A percentile compares a stretch with the other conserved stretches of the same genome.
phyloP scores from a whole-genome alignment of 2,797 vertebrate species.

The Rhabdophis nuchalis region DNA sequence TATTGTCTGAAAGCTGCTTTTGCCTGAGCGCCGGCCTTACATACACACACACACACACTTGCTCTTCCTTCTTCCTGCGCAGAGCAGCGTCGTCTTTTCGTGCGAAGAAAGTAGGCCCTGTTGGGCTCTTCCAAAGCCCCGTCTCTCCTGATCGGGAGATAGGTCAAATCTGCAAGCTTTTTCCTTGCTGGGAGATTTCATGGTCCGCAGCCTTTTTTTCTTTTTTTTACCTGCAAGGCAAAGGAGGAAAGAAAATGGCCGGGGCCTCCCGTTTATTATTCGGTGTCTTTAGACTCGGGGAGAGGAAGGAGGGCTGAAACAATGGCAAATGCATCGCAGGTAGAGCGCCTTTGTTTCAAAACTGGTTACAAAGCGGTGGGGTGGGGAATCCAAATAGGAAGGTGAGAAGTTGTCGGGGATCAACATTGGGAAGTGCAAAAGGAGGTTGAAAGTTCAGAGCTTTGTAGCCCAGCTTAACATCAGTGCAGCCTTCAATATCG shows the following conservation, averaged over 20 bases:
- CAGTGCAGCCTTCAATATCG: too few species aligned
- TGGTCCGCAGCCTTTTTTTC: neutral
- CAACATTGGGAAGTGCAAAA: neutral
- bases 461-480: neutral
- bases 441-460: neutral
- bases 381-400: neutral
- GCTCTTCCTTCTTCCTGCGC: neutral
- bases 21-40: neutral
- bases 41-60: neutral
- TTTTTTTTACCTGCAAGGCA: too few species aligned
- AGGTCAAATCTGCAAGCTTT: neutral
- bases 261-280: accelerated
- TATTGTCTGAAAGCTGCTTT: neutral
- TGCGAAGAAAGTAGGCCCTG: neutral
- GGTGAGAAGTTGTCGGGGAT: neutral
- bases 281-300: neutral
- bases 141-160: neutral
- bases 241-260: accelerated
- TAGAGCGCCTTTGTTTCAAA: neutral
- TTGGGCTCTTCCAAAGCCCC: neutral
- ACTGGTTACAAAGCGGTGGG: neutral
- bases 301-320: neutral
- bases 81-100: neutral
- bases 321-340: accelerated
- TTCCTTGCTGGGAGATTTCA: accelerated